A percentile compares a stretch with the other conserved stretches of the same genome.
phyloP scores from a whole-genome alignment of 2,888 invertebrate genomes.

The Charanyca ferruginea region DNA sequence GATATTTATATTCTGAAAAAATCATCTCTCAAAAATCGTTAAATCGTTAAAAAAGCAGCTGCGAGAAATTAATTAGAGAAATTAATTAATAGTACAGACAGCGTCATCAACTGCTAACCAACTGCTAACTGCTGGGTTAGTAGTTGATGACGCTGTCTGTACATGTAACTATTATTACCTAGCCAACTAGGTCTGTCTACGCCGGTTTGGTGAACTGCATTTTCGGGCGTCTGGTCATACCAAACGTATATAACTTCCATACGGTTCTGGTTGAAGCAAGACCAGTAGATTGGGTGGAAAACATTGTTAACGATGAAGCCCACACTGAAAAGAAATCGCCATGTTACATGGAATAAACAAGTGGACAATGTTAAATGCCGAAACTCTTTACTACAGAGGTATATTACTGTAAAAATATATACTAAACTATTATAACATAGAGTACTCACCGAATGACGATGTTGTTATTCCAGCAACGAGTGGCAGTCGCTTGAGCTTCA shows the following conservation, averaged over 20 bases:
- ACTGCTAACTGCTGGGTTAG: too few relatives aligned
- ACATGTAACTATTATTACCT: conserved; percentile 68
- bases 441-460: conserved; percentile 31
- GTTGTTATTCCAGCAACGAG: conserved; percentile 34
- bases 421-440: background rate
- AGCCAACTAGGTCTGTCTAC: conserved; percentile 88
- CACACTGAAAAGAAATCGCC: conserved; percentile 74
- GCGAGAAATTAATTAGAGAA: background rate
- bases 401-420: too few relatives aligned
- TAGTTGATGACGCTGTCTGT: too few relatives aligned
- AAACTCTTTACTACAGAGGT: background rate
- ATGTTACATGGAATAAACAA: background rate
- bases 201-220: conserved; percentile 85
- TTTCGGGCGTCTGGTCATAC: conserved; percentile 84
- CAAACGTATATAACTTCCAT: conserved; percentile 89
- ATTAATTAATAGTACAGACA: too few relatives aligned
- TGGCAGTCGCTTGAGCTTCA: conserved; percentile 23
- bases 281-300: conserved; percentile 86
- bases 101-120: too few relatives aligned
- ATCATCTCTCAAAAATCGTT: too few relatives aligned
- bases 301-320: conserved; percentile 87
- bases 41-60: too few relatives aligned
- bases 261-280: conserved; percentile 89
- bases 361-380: too few relatives aligned
- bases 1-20: background rate